Percentiles rank a stretch among this genome's conserved stretches.
Conservation (phyloP, 2,113 vertebrate genomes). For the Perca flavescens region DNA sequence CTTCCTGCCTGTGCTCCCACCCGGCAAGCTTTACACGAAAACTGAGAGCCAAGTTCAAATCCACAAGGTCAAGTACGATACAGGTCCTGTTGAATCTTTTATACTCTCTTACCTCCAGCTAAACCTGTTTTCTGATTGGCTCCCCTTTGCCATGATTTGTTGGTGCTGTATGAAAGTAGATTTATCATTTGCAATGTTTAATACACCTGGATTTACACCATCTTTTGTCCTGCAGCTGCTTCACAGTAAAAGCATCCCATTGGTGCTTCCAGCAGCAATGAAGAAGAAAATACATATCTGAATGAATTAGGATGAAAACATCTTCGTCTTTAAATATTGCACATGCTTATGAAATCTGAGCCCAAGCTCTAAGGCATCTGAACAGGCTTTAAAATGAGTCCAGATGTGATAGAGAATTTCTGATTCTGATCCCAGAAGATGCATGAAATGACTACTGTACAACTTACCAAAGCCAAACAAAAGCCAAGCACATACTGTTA, state of each 20-base stretch:
- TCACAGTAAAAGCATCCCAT: neutral
- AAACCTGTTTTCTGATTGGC: neutral
- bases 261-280: neutral
- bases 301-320: neutral
- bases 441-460: neutral
- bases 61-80: slow-evolving; percentile 14
- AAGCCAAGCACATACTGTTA: neutral
- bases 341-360: neutral
- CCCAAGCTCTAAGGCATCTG: neutral
- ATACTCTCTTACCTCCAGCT: neutral
- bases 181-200: neutral
- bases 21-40: neutral
- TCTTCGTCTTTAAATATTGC: neutral
- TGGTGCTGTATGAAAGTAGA: neutral
- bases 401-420: neutral
- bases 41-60: slow-evolving; percentile 8
- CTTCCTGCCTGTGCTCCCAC: slow-evolving; percentile 29
- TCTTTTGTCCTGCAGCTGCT: neutral
- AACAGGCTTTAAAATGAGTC: neutral
- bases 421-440: neutral
- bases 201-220: neutral
- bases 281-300: neutral
- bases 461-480: slow-evolving; percentile 2
- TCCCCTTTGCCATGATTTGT: neutral
- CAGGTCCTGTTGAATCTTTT: slow-evolving; percentile 5